These are phyloP conservation scores for Patiria miniata DNA, from an alignment of 35 echinoderm and acorn worm genomes.

Conservation along the genomic window DNA sequence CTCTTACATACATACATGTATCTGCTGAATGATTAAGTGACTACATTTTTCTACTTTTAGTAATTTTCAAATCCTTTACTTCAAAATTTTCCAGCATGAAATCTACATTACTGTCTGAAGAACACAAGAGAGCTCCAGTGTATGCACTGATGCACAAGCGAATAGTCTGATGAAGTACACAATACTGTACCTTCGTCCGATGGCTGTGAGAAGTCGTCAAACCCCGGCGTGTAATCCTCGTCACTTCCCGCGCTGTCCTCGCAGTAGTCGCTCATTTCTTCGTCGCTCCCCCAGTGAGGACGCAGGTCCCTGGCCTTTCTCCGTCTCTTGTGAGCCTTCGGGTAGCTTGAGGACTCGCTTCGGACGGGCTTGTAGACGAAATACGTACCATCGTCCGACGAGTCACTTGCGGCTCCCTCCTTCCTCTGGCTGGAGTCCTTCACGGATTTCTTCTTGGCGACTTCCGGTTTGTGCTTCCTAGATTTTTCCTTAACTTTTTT, in stretches of 20 bases:
- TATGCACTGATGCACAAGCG: too few species aligned
- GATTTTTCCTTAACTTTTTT: constrained; percentile 21
- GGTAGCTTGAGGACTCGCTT: not conserved
- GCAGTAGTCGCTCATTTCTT: constrained; percentile 56
- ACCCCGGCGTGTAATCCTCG: constrained; percentile 73
- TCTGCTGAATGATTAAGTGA: too few species aligned
- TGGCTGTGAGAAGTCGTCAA: not conserved
- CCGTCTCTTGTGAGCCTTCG: constrained; percentile 24
- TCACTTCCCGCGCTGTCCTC: constrained; percentile 55
- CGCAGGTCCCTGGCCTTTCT: constrained; percentile 46
- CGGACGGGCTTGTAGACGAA: constrained; percentile 27
- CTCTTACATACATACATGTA: too few species aligned
- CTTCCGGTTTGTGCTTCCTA: constrained; percentile 1
- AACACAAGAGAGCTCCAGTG: too few species aligned
- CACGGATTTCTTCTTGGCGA: not conserved
- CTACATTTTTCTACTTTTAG: too few species aligned
- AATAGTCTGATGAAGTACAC: too few species aligned
- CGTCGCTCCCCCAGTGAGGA: constrained; percentile 80
- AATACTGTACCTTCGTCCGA: constrained; percentile 19
- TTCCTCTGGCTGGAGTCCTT: not conserved
- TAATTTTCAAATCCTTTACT: too few species aligned
- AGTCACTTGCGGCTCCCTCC: not conserved
- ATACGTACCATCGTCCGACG: constrained; percentile 24
- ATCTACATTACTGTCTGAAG: too few species aligned
- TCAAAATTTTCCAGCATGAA: too few species aligned